Percentiles rank a stretch among this genome's conserved stretches.
Conservation (phyloP, 2,113 vertebrate species). For the Phrynosoma platyrhinos region DNA sequence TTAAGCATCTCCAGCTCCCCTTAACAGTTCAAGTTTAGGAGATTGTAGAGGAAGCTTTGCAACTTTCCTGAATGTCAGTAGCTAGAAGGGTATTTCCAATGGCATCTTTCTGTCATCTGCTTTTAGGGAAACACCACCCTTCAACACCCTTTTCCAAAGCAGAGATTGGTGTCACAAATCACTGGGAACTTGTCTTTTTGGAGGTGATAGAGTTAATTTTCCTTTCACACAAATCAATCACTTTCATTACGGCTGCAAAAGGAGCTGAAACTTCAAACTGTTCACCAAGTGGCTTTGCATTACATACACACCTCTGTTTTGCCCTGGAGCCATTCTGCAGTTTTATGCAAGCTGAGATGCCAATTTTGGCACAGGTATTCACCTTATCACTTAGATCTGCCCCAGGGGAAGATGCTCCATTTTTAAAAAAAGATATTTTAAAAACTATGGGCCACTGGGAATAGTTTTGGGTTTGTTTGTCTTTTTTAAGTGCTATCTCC, state of each 20-base stretch:
- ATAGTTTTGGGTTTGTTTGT: not conserved
- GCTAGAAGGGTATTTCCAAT: not conserved
- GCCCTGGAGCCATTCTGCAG: conserved; percentile 43
- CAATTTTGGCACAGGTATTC: conserved; percentile 60
- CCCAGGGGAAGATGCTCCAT: conserved; percentile 53
- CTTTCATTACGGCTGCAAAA: conserved; percentile 51
- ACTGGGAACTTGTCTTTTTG: not conserved
- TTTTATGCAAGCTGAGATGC: conserved; percentile 51
- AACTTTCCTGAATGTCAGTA: not conserved
- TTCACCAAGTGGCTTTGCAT: conserved; percentile 48
- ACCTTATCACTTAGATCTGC: conserved; percentile 62
- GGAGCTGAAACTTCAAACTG: conserved; percentile 48
- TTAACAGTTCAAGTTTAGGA: not conserved
- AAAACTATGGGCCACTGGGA: conserved; percentile 48
- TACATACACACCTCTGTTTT: conserved; percentile 53
- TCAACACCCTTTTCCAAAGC: not conserved
- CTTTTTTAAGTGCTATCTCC: conserved; percentile 45
- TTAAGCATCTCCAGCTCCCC: accelerated
- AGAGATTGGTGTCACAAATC: not conserved
- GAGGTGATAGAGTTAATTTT: conserved; percentile 47
- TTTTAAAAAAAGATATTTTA: conserved; percentile 59
- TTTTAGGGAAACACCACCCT: not conserved
- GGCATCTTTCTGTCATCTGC: not conserved
- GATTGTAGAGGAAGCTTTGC: not conserved
- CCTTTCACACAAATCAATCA: conserved; percentile 54